These are phyloP conservation scores for Dolichallabes microphthalmus DNA, from an alignment of 2,113 vertebrate species.

Conservation along the genomic window DNA sequence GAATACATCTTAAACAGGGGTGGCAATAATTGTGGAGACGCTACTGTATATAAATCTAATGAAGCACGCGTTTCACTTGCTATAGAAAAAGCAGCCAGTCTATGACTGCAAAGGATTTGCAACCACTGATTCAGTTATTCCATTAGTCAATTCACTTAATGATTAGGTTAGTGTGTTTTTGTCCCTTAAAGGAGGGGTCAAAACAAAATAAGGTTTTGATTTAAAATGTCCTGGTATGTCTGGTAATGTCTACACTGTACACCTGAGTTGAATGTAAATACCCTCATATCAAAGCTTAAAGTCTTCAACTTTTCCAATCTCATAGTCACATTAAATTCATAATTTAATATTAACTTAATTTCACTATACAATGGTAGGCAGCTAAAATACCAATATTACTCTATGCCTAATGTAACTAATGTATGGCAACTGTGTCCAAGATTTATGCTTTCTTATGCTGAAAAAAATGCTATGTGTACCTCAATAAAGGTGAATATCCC, in stretches of 20 bases:
- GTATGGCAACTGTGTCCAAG: not conserved
- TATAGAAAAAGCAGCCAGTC: too few species aligned
- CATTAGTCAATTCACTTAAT: not conserved
- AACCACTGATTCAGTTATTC: not conserved
- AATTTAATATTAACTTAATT: not conserved
- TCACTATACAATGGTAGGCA: not conserved
- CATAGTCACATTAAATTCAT: not conserved
- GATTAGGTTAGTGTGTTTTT: not conserved
- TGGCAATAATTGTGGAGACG: too few species aligned
- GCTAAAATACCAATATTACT: not conserved
- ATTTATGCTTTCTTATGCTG: not conserved
- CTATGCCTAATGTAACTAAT: not conserved
- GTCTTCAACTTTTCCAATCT: not conserved
- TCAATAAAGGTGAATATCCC: constrained; percentile 87
- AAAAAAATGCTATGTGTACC: constrained; percentile 63
- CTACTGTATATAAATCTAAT: too few species aligned
- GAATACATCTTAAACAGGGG: too few species aligned
- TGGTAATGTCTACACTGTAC: not conserved
- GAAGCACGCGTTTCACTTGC: too few species aligned
- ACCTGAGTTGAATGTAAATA: not conserved
- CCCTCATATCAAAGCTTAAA: not conserved
- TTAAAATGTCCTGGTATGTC: too few species aligned
- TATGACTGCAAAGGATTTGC: not conserved
- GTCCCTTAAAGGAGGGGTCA: not conserved
- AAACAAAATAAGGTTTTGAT: not conserved